Conservation (phyloP, 2,888 invertebrate genomes). For the Criorhina ranunculi region DNA sequence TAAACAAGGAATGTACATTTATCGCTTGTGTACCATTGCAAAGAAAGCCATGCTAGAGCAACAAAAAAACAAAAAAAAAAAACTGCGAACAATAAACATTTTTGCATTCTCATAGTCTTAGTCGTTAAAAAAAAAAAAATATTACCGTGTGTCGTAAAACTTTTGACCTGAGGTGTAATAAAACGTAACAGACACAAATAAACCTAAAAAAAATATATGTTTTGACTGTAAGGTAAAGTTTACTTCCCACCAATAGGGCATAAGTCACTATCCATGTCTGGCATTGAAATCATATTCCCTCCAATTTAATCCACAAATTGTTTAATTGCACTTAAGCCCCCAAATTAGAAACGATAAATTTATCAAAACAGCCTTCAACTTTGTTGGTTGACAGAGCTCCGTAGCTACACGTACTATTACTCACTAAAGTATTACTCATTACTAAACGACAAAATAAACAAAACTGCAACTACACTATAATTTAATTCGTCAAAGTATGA, state of each 20-base stretch:
- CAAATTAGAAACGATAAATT: conserved; percentile 49
- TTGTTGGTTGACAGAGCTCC: conserved; percentile 11
- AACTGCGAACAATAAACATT: conserved; percentile 17
- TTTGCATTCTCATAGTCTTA: conserved; percentile 27
- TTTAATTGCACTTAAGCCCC: conserved; percentile 48
- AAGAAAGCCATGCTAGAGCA: too few relatives aligned
- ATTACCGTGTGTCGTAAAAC: conserved; percentile 38
- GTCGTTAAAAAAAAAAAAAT: conserved; percentile 13
- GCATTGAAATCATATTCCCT: conserved; percentile 31
- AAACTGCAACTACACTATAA: conserved; percentile 23
- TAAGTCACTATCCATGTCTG: conserved; percentile 11
- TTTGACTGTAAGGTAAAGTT: conserved; percentile 47
- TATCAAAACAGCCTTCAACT: conserved; percentile 54
- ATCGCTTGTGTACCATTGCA: background rate
- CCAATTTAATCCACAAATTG: background rate
- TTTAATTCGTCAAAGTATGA: conserved; percentile 30
- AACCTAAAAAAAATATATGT: conserved; percentile 17
- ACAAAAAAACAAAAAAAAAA: too few relatives aligned
- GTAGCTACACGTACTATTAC: conserved; percentile 29
- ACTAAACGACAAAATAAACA: conserved; percentile 17
- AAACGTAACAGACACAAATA: conserved; percentile 42
- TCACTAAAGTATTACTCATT: conserved; percentile 43
- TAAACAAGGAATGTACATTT: background rate
- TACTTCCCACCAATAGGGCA: conserved; percentile 20
- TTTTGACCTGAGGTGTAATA: conserved; percentile 38